These are phyloP conservation scores for Oxyura jamaicensis DNA, from an alignment of 2,113 vertebrate species.

Conservation along the genomic window DNA sequence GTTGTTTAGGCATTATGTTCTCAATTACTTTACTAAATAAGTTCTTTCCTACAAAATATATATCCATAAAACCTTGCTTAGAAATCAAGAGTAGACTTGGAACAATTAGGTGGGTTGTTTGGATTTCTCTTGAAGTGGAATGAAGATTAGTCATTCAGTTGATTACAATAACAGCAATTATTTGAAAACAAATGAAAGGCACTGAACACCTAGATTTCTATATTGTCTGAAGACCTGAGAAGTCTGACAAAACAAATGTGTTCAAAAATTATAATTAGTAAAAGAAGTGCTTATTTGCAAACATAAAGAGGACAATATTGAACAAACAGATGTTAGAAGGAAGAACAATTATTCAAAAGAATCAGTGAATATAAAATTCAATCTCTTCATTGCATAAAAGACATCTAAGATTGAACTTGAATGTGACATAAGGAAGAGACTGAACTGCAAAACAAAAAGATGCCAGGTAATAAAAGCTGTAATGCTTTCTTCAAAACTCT, in stretches of 20 bases:
- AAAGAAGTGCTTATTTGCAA: not conserved
- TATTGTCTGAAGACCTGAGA: not conserved
- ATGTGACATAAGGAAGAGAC: not conserved
- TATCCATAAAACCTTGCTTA: not conserved
- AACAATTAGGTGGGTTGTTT: conserved; percentile 45
- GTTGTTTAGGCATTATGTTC: not conserved
- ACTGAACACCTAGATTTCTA: conserved; percentile 13
- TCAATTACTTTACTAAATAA: not conserved
- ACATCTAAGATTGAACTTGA: not conserved
- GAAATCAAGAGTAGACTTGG: conserved; percentile 14
- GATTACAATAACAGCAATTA: conserved; percentile 37
- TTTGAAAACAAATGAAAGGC: conserved; percentile 39
- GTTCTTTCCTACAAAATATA: not conserved
- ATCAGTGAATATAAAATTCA: not conserved
- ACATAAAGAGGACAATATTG: not conserved
- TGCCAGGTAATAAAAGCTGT: not conserved
- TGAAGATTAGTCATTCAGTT: conserved; percentile 21
- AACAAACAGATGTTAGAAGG: not conserved
- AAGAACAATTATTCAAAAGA: not conserved
- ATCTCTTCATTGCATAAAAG: not conserved
- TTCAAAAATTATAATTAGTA: not conserved
- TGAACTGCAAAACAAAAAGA: not conserved
- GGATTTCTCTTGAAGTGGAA: conserved; percentile 17
- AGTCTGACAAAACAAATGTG: not conserved
- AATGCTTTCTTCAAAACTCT: not conserved